Percentiles rank a stretch among this genome's conserved stretches.
These are phyloP conservation scores for Ophion ventricosus DNA, from an alignment of 2,888 invertebrate species.

Conservation along the genomic window DNA sequence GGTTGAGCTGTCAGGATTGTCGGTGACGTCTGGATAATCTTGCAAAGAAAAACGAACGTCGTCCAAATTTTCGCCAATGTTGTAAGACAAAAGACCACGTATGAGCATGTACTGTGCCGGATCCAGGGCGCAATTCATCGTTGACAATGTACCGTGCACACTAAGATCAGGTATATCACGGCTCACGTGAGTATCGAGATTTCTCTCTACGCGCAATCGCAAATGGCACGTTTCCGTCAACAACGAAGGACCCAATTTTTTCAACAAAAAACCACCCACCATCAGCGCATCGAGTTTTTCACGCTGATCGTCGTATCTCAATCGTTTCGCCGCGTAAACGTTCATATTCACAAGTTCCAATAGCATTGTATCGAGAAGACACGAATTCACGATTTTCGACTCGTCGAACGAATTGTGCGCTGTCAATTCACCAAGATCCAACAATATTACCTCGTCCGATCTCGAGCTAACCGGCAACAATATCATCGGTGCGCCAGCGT, in stretches of 20 bases:
- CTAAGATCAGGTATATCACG: slow-evolving; percentile 89
- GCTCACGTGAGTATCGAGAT: slow-evolving; percentile 87
- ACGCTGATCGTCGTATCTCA: slow-evolving; percentile 72
- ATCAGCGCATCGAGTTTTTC: slow-evolving; percentile 74
- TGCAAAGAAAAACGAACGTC: slow-evolving; percentile 84
- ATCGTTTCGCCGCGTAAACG: slow-evolving; percentile 87
- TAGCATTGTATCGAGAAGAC: slow-evolving; percentile 90
- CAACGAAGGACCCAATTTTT: slow-evolving; percentile 87
- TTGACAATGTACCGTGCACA: slow-evolving; percentile 93
- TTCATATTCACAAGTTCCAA: slow-evolving; percentile 91
- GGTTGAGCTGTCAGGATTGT: slow-evolving; percentile 66
- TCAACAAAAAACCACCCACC: slow-evolving; percentile 84
- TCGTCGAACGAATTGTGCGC: slow-evolving; percentile 90
- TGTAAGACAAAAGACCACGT: slow-evolving; percentile 93
- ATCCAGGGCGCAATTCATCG: slow-evolving; percentile 92
- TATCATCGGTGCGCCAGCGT: slow-evolving; percentile 92
- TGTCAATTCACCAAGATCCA: slow-evolving; percentile 91
- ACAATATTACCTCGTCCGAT: slow-evolving; percentile 90
- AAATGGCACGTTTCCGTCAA: slow-evolving; percentile 93
- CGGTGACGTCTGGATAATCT: slow-evolving; percentile 73
- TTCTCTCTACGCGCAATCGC: slow-evolving; percentile 91
- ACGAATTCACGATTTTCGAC: slow-evolving; percentile 86
- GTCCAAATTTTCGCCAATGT: slow-evolving; percentile 94
- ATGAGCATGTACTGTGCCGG: slow-evolving; percentile 94
- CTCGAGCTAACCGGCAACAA: slow-evolving; percentile 93